Percentiles rank a stretch among this genome's conserved stretches.
Conservation (phyloP, 2,797 vertebrate genomes). For the Alauda arvensis region DNA sequence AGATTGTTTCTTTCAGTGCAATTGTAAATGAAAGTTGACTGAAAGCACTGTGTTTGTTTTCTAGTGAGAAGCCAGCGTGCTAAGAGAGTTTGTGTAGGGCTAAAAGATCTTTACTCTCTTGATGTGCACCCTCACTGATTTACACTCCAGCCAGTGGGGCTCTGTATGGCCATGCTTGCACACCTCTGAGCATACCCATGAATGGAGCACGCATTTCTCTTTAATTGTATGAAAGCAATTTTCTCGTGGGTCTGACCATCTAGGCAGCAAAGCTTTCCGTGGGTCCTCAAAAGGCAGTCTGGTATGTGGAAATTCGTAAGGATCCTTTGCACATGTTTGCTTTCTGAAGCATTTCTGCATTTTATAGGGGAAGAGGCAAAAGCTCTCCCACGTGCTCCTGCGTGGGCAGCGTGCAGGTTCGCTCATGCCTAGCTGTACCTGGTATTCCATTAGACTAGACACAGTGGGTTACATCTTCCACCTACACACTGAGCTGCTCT, state of each 20-base stretch:
- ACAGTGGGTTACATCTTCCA: not conserved
- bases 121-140: not conserved
- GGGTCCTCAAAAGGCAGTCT: not conserved
- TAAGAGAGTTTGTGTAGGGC: not conserved
- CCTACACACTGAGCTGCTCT: not conserved
- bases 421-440: not conserved
- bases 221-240: not conserved
- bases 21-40: not conserved
- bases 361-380: not conserved
- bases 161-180: not conserved
- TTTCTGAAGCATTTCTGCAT: not conserved
- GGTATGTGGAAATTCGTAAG: not conserved
- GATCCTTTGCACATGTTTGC: accelerated
- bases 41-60: not conserved
- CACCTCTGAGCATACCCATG: not conserved
- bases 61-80: not conserved
- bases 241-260: accelerated
- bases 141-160: not conserved
- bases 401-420: not conserved
- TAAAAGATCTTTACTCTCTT: not conserved
- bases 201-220: accelerated
- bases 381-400: not conserved
- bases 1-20: not conserved
- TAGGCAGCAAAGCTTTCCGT: not conserved
- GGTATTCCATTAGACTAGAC: not conserved